Evolutionary conservation across 2,113 vertebrate species (phyloP).

Genomic region (Esox niger): DNA sequence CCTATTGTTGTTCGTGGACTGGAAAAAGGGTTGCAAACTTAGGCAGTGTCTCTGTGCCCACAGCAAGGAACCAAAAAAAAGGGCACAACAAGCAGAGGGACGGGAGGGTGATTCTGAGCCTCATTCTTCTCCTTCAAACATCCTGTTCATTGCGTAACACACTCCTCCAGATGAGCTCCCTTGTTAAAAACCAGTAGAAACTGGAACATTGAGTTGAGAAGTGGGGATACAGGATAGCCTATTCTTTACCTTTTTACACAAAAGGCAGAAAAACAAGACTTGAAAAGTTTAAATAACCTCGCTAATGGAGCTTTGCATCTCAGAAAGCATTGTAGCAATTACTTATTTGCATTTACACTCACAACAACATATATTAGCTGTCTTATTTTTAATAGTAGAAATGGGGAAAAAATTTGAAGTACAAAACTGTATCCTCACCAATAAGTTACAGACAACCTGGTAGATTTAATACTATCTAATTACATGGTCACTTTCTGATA

Average conservation of each 20-base stretch:
- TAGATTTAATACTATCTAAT: background rate
- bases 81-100: background rate
- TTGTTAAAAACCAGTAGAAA: constrained; percentile 30
- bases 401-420: no score
- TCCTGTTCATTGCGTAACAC: no score
- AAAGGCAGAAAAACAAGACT: no score
- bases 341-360: no score
- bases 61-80: background rate
- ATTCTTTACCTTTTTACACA: no score
- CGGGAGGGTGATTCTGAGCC: background rate
- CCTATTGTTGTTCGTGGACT: background rate
- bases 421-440: no score
- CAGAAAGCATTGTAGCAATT: no score
- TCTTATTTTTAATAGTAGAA: no score
- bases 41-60: no score
- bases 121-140: constrained; percentile 2
- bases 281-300: background rate
- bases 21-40: background rate
- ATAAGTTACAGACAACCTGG: background rate
- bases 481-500: background rate
- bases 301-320: background rate
- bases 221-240: no score
- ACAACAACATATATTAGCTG: background rate
- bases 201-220: constrained; percentile 15
- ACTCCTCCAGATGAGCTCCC: constrained; percentile 9